phyloP scores from a whole-genome alignment of 1,140 invertebrate species.

The Orchestia grillus region DNA sequence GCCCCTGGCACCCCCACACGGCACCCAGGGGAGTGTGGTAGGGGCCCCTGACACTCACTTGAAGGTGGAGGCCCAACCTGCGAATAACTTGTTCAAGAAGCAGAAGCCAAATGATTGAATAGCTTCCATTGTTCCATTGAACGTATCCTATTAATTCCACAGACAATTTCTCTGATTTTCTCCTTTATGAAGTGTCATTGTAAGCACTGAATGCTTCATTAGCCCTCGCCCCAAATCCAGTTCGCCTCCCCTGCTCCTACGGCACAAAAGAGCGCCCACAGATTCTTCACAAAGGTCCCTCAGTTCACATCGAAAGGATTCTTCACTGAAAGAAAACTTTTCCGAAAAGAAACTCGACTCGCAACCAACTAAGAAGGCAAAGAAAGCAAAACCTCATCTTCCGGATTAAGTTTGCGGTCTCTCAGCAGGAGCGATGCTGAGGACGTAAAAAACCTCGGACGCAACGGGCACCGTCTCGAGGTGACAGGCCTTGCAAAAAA shows the following conservation, averaged over 20 bases:
- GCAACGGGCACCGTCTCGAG: not conserved
- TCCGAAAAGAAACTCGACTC: conserved; percentile 2
- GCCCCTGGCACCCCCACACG: too few species aligned
- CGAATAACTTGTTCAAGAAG: not conserved
- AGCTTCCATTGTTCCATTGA: not conserved
- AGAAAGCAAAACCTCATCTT: conserved; percentile 53
- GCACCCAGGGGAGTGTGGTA: not conserved
- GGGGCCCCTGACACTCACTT: too few species aligned
- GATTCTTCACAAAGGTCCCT: conserved; percentile 18
- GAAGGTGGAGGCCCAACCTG: not conserved
- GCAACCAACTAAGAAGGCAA: not conserved
- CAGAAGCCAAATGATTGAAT: not conserved
- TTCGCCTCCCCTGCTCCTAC: not conserved
- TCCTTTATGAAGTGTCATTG: conserved; percentile 25
- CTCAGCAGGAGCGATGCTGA: not conserved
- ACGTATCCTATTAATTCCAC: conserved; percentile 17
- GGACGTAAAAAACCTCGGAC: not conserved
- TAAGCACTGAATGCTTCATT: conserved; percentile 27
- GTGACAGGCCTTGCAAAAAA: not conserved
- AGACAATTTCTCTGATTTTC: conserved; percentile 16
- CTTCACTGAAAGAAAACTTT: conserved; percentile 37
- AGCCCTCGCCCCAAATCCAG: conserved; percentile 10
- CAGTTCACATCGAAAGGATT: conserved; percentile 36
- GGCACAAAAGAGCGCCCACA: not conserved
- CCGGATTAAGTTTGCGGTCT: conserved; percentile 41